Conservation (phyloP, 2,113 vertebrate species). For the Otocyon megalotis region DNA sequence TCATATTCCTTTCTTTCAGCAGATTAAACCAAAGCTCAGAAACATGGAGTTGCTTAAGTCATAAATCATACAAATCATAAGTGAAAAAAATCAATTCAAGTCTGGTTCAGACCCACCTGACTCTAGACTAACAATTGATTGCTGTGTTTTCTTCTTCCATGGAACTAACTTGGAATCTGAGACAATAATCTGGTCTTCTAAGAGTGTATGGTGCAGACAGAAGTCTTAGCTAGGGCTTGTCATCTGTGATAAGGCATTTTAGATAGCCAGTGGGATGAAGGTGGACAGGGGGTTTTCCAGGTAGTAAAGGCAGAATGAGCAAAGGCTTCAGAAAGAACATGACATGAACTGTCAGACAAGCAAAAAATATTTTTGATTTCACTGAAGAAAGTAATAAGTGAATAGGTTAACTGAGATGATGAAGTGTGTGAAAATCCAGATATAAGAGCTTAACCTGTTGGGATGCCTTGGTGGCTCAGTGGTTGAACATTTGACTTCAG, state of each 20-base stretch:
- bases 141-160: background rate
- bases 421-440: background rate
- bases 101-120: background rate
- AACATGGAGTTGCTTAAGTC: background rate
- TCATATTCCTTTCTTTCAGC: background rate
- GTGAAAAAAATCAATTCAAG: background rate
- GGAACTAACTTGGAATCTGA: background rate
- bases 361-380: background rate
- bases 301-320: background rate
- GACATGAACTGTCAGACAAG: background rate
- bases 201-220: accelerated
- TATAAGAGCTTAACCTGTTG: background rate
- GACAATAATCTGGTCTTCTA: background rate
- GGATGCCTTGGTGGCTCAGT: too few relatives aligned
- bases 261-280: background rate
- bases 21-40: background rate
- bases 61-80: background rate
- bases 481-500: too few relatives aligned
- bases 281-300: background rate
- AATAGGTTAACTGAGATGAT: background rate
- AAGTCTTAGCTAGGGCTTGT: background rate
- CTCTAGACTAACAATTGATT: background rate
- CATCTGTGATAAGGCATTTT: background rate
- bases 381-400: background rate
- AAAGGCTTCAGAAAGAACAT: background rate